Evolutionary conservation across 2,888 invertebrate genomes (phyloP).

Genomic region (Tetragnatha montana): DNA sequence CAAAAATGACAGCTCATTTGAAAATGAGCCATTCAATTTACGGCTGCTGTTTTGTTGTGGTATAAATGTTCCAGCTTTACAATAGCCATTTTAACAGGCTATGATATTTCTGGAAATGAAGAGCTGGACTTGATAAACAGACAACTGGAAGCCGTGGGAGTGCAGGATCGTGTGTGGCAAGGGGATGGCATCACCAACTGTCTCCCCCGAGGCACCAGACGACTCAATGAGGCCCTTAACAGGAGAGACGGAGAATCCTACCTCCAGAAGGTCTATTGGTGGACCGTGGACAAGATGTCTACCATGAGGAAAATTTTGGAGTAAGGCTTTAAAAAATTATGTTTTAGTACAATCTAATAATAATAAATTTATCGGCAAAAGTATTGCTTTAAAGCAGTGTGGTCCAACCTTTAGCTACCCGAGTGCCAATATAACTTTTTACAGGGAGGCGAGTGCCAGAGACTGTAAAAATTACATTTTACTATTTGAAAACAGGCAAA

Average conservation of each 20-base stretch:
- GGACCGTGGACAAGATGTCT: conserved; percentile 71
- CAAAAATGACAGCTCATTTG: too few species aligned
- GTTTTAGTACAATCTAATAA: too few species aligned
- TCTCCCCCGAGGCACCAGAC: conserved; percentile 56
- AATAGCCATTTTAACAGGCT: conserved; percentile 26
- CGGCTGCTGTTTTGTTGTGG: too few species aligned
- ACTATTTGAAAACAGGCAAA: too few species aligned
- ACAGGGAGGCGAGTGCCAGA: too few species aligned
- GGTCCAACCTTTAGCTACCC: too few species aligned
- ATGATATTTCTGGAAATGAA: conserved; percentile 70
- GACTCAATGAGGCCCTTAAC: conserved; percentile 47
- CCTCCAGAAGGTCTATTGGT: conserved; percentile 70
- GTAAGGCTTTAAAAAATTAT: conserved; percentile 15
- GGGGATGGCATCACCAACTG: conserved; percentile 72
- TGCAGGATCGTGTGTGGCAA: conserved; percentile 62
- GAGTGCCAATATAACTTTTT: too few species aligned
- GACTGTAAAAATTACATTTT: too few species aligned
- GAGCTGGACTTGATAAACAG: conserved; percentile 45
- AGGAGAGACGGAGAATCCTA: conserved; percentile 51
- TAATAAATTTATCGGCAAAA: too few species aligned
- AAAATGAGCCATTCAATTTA: too few species aligned
- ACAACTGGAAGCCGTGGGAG: conserved; percentile 8
- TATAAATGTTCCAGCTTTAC: too few species aligned
- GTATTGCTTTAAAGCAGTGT: too few species aligned
- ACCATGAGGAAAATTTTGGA: conserved; percentile 60